A percentile compares a stretch with the other conserved stretches of the same genome.
phyloP scores from a whole-genome alignment of 2,113 vertebrate species.

The Emydocephalus ijimae region DNA sequence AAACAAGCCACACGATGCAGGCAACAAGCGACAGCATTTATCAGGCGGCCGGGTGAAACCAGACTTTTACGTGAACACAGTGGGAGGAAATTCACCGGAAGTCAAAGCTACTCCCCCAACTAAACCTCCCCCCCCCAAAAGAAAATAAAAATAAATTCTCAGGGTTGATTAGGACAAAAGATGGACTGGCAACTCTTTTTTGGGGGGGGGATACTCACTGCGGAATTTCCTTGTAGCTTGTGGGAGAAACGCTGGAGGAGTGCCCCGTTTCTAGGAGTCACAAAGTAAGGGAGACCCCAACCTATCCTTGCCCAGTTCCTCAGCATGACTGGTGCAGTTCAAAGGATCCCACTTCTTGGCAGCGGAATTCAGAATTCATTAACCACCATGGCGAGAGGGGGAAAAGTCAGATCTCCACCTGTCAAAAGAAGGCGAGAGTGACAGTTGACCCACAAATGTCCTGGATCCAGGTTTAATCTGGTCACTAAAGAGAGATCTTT shows the following conservation, averaged over 20 bases:
- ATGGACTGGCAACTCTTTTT: fast-evolving
- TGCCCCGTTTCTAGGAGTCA: not conserved
- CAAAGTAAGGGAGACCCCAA: not conserved
- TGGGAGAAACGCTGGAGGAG: no score
- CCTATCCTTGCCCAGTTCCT: not conserved
- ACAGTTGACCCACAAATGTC: not conserved
- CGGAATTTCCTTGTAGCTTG: fast-evolving
- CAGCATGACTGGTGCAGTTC: not conserved
- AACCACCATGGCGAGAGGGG: no score
- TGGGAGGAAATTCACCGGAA: not conserved
- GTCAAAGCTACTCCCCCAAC: not conserved
- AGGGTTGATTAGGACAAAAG: not conserved
- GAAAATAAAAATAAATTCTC: no score
- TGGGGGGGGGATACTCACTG: not conserved
- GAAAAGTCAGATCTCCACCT: not conserved
- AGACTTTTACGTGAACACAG: no score
- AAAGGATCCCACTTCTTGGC: fast-evolving
- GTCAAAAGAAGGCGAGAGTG: not conserved
- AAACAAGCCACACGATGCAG: not conserved
- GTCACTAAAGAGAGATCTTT: not conserved
- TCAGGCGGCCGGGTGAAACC: not conserved
- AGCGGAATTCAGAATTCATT: fast-evolving
- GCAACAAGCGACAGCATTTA: not conserved
- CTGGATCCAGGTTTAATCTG: not conserved
- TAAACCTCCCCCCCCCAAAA: not conserved